Conservation (phyloP, 1,140 invertebrate genomes). For the Ericerus pela region DNA sequence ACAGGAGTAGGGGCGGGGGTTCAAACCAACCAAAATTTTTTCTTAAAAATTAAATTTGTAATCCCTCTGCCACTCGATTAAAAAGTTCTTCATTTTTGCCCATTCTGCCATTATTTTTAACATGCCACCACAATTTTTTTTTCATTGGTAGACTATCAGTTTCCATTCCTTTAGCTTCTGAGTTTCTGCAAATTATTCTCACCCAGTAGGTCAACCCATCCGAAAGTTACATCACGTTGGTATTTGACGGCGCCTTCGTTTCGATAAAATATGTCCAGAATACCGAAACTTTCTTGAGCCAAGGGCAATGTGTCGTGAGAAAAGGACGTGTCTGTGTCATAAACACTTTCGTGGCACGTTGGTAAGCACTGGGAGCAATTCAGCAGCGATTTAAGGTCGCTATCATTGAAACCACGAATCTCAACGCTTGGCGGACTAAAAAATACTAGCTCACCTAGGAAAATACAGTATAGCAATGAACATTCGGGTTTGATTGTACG, state of each 20-base stretch:
- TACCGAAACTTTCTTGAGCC: conserved; percentile 18
- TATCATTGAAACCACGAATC: conserved; percentile 18
- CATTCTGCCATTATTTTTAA: too few species aligned
- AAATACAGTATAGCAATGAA: too few species aligned
- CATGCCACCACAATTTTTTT: too few species aligned
- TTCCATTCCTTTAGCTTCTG: too few species aligned
- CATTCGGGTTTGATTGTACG: too few species aligned
- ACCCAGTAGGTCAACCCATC: conserved; percentile 25
- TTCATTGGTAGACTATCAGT: too few species aligned
- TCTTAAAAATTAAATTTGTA: too few species aligned
- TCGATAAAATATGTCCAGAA: conserved; percentile 25
- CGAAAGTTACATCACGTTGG: conserved; percentile 25
- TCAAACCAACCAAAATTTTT: too few species aligned
- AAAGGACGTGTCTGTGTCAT: conserved; percentile 21
- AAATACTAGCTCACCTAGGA: conserved; percentile 21
- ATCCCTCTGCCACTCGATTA: too few species aligned
- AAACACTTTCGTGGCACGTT: conserved; percentile 24
- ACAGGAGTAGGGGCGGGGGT: too few species aligned
- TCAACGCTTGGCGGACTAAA: conserved; percentile 21
- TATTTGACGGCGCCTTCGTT: conserved; percentile 25
- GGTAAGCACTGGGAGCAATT: conserved; percentile 25
- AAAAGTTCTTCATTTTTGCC: too few species aligned
- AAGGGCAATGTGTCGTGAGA: conserved; percentile 19
- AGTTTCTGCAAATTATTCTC: too few species aligned
- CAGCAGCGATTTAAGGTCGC: conserved; percentile 17